Base-by-base conservation (phyloP, 2,888 invertebrate genomes). In the Altica lythri region DNA sequence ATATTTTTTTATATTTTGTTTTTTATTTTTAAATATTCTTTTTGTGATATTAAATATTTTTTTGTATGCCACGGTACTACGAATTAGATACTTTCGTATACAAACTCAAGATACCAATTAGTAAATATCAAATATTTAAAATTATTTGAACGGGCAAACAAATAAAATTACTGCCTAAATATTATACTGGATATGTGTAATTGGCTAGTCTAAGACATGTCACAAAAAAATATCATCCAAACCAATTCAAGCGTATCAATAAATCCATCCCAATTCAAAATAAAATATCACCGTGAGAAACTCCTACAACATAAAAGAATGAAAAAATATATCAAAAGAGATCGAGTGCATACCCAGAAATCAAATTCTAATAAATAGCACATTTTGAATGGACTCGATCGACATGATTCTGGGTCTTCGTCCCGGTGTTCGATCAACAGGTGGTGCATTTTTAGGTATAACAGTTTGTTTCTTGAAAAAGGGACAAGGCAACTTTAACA, bases 281-380 rank as follows among this genome's bases (percentile, higher is more conserved):
- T 8, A 10, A 8, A 43, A 27, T 10, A 13, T 17, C 9, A 12
- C 5, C 5, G 9, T 14, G 12, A 49, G 30, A 16, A 65, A 65
- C 62, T 53, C 57, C 58, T 49, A 54, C 57, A 40, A 53, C 47
- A 42, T 34, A 50, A 45, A 52, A 51, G 52, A 38, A 19, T n/a
- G 29, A 54, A 29, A 34, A 57, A 57, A 50, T 18, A 18, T 18
- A 38, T 38, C 5, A 53, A 47, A 52, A 44, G 18, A 54, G 53
- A 51, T 52, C 53, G 49, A 55, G 50, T 47, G 49, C 40, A 47
- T 49, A 47, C 52, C 59, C 55, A 48, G 53, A 62, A 67, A 67
- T 67, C 65, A 65, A 65, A 67, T 63, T 60, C 64, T 62, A 56
- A 67, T 67, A 67, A 67, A 67, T 67, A 64, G 61, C 59, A 60